These are phyloP conservation scores for Lottia scabra DNA, from an alignment of 2,888 invertebrate genomes.

Conservation along the genomic window DNA sequence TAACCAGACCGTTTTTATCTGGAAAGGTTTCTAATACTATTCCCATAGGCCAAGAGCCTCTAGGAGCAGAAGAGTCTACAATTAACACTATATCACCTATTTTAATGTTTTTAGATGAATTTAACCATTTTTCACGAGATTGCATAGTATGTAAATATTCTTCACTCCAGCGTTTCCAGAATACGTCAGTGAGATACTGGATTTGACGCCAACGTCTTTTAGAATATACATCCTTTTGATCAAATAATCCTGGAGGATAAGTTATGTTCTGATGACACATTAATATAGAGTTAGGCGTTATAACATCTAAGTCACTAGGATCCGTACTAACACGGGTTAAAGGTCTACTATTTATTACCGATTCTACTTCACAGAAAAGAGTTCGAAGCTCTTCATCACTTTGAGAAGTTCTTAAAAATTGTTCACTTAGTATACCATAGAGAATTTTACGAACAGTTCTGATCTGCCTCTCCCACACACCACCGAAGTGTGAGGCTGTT, in stretches of 20 bases:
- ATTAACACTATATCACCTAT: slow-evolving; percentile 11
- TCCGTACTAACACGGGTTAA: slow-evolving; percentile 21
- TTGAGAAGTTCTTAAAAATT: slow-evolving; percentile 10
- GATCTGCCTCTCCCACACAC: slow-evolving; percentile 36
- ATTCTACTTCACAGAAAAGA: slow-evolving; percentile 32
- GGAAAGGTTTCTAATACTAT: slow-evolving; percentile 8
- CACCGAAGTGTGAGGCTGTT: slow-evolving; percentile 27
- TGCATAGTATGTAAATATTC: slow-evolving; percentile 25
- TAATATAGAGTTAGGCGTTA: slow-evolving; percentile 34
- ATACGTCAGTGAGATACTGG: slow-evolving; percentile 31
- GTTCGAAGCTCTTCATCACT: slow-evolving; percentile 29
- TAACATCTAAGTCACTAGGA: slow-evolving; percentile 20
- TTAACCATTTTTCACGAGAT: slow-evolving; percentile 23
- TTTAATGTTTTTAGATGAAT: slow-evolving; percentile 2
- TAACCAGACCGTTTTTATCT: slow-evolving; percentile 14
- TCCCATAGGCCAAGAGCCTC: slow-evolving; percentile 16
- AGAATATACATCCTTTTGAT: slow-evolving; percentile 26
- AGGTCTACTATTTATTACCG: slow-evolving; percentile 29
- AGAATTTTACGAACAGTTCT: slow-evolving; percentile 24
- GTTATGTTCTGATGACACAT: slow-evolving; percentile 1
- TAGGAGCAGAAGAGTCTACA: slow-evolving; percentile 6
- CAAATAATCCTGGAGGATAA: slow-evolving; percentile 29
- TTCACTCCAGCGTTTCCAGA: slow-evolving; percentile 27
- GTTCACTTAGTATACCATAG: slow-evolving; percentile 17
- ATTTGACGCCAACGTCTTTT: slow-evolving; percentile 34